Evolutionary conservation across 2,888 invertebrate genomes (phyloP).

Genomic region (Apamea crenata): DNA sequence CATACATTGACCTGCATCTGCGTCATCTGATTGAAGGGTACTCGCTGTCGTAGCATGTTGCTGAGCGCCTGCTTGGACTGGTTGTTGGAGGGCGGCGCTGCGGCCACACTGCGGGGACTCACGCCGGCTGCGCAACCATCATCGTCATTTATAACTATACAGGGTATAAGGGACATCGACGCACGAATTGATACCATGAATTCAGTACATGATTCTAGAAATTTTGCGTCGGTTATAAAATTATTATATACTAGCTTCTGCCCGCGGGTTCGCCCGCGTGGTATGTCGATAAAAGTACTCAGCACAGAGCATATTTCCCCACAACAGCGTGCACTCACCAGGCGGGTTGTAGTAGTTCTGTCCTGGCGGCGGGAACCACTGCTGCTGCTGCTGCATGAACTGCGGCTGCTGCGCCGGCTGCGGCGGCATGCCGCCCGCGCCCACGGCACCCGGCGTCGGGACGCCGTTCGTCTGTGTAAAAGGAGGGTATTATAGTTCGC

Average conservation of each 20-base stretch:
- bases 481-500: neutral
- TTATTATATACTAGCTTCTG: neutral
- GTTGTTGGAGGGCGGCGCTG: constrained; percentile 90
- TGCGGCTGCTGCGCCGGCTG: constrained; percentile 87
- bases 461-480: constrained; percentile 79
- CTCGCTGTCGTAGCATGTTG: constrained; percentile 95
- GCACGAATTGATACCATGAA: neutral
- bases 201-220: no score
- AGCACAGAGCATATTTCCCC: neutral
- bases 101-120: constrained; percentile 82
- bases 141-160: neutral
- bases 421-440: constrained; percentile 84
- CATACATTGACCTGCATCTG: constrained; percentile 83
- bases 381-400: constrained; percentile 90
- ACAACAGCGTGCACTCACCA: constrained; percentile 69
- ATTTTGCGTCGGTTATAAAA: neutral
- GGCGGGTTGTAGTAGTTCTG: constrained; percentile 88
- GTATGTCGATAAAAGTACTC: no score
- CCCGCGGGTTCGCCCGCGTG: no score
- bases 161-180: neutral
- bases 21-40: constrained; percentile 91
- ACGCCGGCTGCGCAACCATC: constrained; percentile 75
- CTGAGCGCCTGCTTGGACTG: constrained; percentile 96
- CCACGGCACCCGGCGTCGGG: constrained; percentile 77
- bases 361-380: constrained; percentile 89